Evolutionary conservation across 2,113 vertebrate species (phyloP), one percentile per base, ranked within the genome.

Genomic region (Gobiocypris rarus): DNA sequence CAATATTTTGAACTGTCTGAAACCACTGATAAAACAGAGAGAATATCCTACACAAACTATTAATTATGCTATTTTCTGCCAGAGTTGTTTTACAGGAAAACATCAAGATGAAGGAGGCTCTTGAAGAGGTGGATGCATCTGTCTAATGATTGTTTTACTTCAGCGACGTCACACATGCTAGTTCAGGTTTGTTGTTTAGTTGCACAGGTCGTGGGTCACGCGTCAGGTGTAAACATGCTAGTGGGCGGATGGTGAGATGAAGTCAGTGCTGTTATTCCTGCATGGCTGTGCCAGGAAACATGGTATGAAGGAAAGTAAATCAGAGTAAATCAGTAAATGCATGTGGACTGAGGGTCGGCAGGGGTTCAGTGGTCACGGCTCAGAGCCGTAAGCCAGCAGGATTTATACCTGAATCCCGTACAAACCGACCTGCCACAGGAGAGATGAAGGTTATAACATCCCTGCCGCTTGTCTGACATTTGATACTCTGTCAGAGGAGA

Each of bases 201-300:
- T 41, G 28, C 26, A n/a, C 22, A 48, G 61, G 52, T 84, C 26
- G 63, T 8, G 34, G 48, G 48, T 50, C 45, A 50, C 24, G 28
- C 26, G 54, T 81, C 71, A 87, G 63, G 71, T 83, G 58, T 75
- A 87, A 75, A 84, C 70, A 84, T 4, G 13, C 69, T 24, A 58
- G 69, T 86, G 24, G 75, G 59, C 65, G 82, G 73, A 26, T 24
- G 56, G 56, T 17, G n/a, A 45, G 71, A 34, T 59, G 56, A 54
- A 31, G 54, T 52, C 73, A 31, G 34, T 83, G 82, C 19, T 75
- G 58, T 24, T 83, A 41, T 76, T 65, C 67, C 73, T 76, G 82
- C 59, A 50, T 43, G 50, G 73, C 28, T 75, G 43, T 31, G 58
- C 52, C 41, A 34, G 34, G 38, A 61, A 71, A 38, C 71, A 50